A percentile compares a stretch with the other conserved stretches of the same genome.
Evolutionary conservation across 2,113 vertebrate species (phyloP).

Genomic region (Nycticryphes semicollaris): DNA sequence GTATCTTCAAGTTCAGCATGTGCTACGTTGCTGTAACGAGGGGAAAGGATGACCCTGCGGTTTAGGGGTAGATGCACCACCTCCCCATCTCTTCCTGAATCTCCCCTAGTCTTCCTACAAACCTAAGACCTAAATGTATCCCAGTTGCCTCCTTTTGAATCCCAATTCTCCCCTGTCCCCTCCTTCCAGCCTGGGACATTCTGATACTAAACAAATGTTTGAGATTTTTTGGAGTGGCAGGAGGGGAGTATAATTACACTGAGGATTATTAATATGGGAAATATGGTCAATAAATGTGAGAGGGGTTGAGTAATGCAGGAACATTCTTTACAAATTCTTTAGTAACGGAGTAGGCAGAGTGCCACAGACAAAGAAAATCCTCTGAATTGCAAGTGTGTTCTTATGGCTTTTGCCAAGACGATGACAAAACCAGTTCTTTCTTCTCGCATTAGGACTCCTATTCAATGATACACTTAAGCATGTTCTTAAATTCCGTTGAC

Average conservation of each 20-base stretch:
- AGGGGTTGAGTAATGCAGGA: conserved; percentile 43
- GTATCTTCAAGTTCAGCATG: background rate
- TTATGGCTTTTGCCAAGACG: conserved; percentile 47
- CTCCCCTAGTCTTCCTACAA: background rate
- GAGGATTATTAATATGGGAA: conserved; percentile 58
- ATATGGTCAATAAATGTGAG: conserved; percentile 58
- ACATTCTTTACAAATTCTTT: conserved; percentile 61
- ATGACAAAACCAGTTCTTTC: conserved; percentile 49
- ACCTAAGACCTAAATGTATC: background rate
- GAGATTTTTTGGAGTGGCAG: conserved; percentile 23
- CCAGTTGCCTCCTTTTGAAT: background rate
- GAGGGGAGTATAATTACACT: background rate
- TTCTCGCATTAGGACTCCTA: conserved; percentile 45
- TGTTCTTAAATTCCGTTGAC: conserved; percentile 59
- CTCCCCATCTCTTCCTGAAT: background rate
- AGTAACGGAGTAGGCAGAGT: conserved; percentile 18
- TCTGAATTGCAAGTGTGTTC: conserved; percentile 58
- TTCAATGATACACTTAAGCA: conserved; percentile 47
- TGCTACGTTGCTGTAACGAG: background rate
- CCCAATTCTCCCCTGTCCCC: background rate
- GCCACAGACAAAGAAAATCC: conserved; percentile 58
- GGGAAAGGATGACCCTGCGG: background rate
- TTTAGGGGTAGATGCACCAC: background rate
- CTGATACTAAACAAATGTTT: conserved; percentile 38
- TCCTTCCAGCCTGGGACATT: background rate